These are phyloP conservation scores for Callinectes sapidus DNA, from an alignment of 2,888 invertebrate genomes.

Conservation along the genomic window DNA sequence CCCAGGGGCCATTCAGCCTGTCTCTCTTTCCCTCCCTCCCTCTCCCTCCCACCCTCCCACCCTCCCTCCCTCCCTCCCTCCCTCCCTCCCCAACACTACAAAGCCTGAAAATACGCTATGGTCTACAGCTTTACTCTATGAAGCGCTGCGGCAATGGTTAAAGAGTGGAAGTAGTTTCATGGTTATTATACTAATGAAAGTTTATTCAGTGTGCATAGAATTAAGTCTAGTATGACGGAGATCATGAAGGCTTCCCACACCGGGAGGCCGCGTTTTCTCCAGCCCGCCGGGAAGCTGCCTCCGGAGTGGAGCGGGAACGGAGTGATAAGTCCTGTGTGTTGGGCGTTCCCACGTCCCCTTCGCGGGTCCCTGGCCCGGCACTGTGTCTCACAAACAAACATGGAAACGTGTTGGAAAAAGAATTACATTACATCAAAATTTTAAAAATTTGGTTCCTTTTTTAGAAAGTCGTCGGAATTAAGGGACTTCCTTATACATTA, in stretches of 20 bases:
- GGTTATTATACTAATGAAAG: conserved; percentile 37
- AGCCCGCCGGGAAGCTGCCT: conserved; percentile 37
- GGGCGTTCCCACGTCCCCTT: conserved; percentile 27
- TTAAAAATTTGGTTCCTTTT: conserved; percentile 31
- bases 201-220: conserved; percentile 31
- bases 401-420: conserved; percentile 18
- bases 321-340: conserved; percentile 25
- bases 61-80: conserved; percentile 6
- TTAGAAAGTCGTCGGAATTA: not conserved
- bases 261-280: conserved; percentile 34
- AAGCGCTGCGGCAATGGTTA: conserved; percentile 36
- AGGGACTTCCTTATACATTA: conserved; percentile 23
- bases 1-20: not conserved
- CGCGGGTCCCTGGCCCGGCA: conserved; percentile 30
- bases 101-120: conserved; percentile 33
- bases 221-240: conserved; percentile 37
- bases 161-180: conserved; percentile 33
- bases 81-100: conserved; percentile 34
- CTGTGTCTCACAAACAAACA: conserved; percentile 36
- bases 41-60: not conserved
- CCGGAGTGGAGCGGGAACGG: conserved; percentile 37
- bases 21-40: conserved; percentile 11
- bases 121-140: conserved; percentile 26
- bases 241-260: conserved; percentile 33
- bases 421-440: conserved; percentile 23